A percentile compares a stretch with the other conserved stretches of the same genome.
Conservation (phyloP, 2,888 invertebrate species). For the Epirrhoe tristata region DNA sequence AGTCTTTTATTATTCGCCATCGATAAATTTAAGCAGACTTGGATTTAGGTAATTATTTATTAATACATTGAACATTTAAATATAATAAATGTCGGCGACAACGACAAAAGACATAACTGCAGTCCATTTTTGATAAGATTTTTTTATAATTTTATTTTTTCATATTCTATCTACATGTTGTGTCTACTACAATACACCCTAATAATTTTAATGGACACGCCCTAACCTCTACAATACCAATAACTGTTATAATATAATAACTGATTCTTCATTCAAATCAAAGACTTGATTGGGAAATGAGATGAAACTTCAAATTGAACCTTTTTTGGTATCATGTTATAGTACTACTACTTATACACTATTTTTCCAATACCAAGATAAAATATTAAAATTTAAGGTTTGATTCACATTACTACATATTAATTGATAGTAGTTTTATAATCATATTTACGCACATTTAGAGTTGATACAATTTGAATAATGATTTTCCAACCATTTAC, state of each 20-base stretch:
- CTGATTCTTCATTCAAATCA: background rate
- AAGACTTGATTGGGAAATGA: background rate
- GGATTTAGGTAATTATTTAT: constrained; percentile 10
- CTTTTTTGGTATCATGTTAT: background rate
- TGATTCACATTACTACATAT: background rate
- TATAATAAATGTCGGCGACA: constrained; percentile 22
- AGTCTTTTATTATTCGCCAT: constrained; percentile 15
- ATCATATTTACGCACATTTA: background rate
- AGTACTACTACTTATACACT: too few relatives aligned
- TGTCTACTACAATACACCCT: constrained; percentile 50
- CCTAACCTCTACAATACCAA: constrained; percentile 58
- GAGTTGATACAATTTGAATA: background rate
- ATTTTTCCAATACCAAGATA: background rate
- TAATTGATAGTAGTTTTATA: background rate
- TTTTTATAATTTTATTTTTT: constrained; percentile 47
- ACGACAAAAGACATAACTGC: constrained; percentile 24
- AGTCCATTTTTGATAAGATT: constrained; percentile 31
- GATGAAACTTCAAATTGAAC: background rate
- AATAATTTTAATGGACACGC: constrained; percentile 63
- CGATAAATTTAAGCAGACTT: constrained; percentile 18
- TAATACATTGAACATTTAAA: constrained; percentile 24
- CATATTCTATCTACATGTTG: constrained; percentile 53
- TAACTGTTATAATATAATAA: constrained; percentile 22
- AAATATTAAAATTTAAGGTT: background rate
- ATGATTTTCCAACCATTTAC: constrained; percentile 4